Base-by-base conservation (phyloP, 1,140 invertebrate species). In the Pseudomyrmex concolor region DNA sequence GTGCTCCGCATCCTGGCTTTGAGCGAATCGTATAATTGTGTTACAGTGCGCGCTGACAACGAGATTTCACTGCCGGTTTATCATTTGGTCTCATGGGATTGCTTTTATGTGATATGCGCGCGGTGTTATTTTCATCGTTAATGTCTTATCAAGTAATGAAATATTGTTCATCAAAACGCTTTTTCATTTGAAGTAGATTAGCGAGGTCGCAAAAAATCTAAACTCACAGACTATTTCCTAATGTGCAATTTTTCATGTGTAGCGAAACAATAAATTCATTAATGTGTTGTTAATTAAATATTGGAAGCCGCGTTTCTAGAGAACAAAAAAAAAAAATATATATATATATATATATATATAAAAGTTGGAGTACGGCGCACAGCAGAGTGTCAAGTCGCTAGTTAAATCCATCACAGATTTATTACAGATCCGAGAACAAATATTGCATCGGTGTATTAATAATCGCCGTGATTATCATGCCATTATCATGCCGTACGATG, bases 371-470 rank as follows among this genome's bases (percentile, higher is more conserved):
- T 10, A 17, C 22, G n/a, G 13, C 63, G 17, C 22, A 25, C 70
- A 50, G 13, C 25, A 43, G 17, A 17, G 10, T 25, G 62, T 63
- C 62, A 70, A 73, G 86, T 59, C 68, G 17, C 25, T 34, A 66
- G 45, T 77, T 34, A 22, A 83, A 84, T 34, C 34, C 34, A 88
- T 83, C 84, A 54, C 10, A 74, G 25, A 71, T 74, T 64, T 73
- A 89, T 89, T 84, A 19, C 48, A 71, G 71, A 57, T 63, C 34
- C 67, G 77, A 77, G 83, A 88, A 88, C 77, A 88, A 88, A 89
- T 88, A 84, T 86, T 66, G 74, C 84, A 80, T 84, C 66, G 84
- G 70, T 64, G 87, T 88, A 89, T 89, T 88, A 89, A 89, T 88
- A 86, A 74, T 72, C 64, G 57, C 55, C 59, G 71, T 88, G 87